A percentile compares a stretch with the other conserved stretches of the same genome.
phyloP scores from a whole-genome alignment of 2,888 invertebrate species.

The Tanytarsus gracilentus region DNA sequence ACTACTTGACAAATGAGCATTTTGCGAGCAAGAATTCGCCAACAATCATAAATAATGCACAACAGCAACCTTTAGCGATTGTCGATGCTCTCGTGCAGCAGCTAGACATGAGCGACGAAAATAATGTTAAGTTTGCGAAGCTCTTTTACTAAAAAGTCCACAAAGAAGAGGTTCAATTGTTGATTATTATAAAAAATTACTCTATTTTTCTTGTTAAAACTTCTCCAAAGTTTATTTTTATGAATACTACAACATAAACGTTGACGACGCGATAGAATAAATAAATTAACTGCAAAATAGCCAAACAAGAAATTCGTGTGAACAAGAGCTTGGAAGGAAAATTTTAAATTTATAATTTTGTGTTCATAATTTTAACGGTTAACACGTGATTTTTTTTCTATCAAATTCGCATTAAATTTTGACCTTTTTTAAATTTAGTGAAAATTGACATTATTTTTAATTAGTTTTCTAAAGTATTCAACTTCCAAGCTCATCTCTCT shows the following conservation, averaged over 20 bases:
- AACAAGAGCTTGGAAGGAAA: no score
- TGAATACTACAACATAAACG: background rate
- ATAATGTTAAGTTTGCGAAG: background rate
- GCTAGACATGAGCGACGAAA: background rate
- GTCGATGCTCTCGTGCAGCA: background rate
- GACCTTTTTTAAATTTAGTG: no score
- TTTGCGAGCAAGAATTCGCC: conserved; percentile 5
- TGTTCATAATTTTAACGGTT: no score
- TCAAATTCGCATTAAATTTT: no score
- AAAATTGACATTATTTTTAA: no score
- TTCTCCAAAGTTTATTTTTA: conserved; percentile 9
- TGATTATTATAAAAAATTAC: background rate
- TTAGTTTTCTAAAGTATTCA: no score
- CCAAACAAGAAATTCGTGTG: background rate
- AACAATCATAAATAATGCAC: background rate
- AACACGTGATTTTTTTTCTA: no score
- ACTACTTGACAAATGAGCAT: conserved; percentile 12
- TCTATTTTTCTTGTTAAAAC: background rate
- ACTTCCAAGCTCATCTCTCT: no score
- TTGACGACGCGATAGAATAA: background rate
- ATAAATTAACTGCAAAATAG: background rate
- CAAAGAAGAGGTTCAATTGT: background rate
- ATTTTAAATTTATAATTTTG: no score
- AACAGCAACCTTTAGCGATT: background rate
- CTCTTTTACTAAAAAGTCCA: background rate